Percentiles rank a stretch among this genome's conserved stretches.
Evolutionary conservation across 2,113 vertebrate genomes (phyloP).

Genomic region (Sphaerodactylus townsendi): DNA sequence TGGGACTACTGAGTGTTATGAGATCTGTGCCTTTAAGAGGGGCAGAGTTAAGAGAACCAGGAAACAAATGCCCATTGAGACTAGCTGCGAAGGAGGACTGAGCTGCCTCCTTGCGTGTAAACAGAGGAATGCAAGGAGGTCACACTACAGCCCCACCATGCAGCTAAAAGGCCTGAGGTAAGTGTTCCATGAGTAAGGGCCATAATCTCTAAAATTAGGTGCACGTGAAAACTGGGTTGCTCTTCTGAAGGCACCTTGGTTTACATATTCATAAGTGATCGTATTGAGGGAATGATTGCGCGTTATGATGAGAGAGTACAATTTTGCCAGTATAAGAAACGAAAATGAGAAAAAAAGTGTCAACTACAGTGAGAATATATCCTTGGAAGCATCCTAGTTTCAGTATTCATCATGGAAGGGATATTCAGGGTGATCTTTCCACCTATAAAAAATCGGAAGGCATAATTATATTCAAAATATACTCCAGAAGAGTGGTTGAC

Average conservation of each 20-base stretch:
- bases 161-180: no score
- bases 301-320: background rate
- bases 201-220: background rate
- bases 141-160: no score
- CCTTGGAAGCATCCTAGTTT: constrained; percentile 20
- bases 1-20: no score
- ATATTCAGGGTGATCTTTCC: constrained; percentile 91
- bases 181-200: no score
- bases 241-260: background rate
- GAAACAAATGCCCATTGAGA: no score
- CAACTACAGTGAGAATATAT: background rate
- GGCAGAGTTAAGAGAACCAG: no score
- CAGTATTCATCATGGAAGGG: constrained; percentile 91
- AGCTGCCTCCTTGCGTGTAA: no score
- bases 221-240: background rate
- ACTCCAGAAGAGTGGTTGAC: background rate
- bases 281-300: background rate
- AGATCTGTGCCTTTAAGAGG: no score
- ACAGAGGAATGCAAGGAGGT: no score
- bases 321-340: background rate
- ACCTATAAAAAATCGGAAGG: constrained; percentile 77
- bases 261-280: background rate
- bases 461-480: background rate
- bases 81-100: no score
- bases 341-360: background rate